Percentiles rank a stretch among this genome's conserved stretches.
phyloP scores from a whole-genome alignment of 1,140 invertebrate species.

The Cherax destructor region DNA sequence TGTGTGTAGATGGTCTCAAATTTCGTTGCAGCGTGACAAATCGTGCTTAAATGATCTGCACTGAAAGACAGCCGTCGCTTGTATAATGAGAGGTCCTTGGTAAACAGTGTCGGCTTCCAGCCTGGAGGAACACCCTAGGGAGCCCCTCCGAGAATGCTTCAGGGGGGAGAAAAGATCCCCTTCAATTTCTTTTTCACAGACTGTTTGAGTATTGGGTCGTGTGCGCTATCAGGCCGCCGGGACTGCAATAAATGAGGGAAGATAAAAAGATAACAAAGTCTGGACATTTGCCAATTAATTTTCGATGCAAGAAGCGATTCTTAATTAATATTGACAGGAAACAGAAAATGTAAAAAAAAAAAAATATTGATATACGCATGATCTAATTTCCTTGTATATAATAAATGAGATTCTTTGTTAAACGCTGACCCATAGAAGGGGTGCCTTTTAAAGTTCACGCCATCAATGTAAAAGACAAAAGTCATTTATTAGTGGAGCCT shows the following conservation, averaged over 20 bases:
- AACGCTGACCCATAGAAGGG: too few relatives aligned
- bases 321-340: constrained; percentile 14
- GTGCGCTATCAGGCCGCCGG: constrained; percentile 9
- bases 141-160: background rate
- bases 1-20: too few relatives aligned
- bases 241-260: constrained; percentile 34
- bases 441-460: too few relatives aligned
- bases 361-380: background rate
- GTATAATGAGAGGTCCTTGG: too few relatives aligned
- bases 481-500: too few relatives aligned
- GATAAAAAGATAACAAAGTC: constrained; percentile 46
- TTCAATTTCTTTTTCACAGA: constrained; percentile 7
- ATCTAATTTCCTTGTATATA: background rate
- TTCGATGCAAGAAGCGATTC: constrained; percentile 22
- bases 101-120: too few relatives aligned
- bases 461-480: too few relatives aligned
- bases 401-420: too few relatives aligned
- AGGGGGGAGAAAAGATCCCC: too few relatives aligned
- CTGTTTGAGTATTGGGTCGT: constrained; percentile 1
- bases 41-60: too few relatives aligned
- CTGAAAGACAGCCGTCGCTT: too few relatives aligned
- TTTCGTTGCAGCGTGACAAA: too few relatives aligned
- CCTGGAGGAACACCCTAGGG: background rate
- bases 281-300: constrained; percentile 40
- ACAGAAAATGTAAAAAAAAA: background rate